A percentile compares a stretch with the other conserved stretches of the same genome.
Evolutionary conservation across 2,797 vertebrate genomes (phyloP).

Genomic region (Lepidocolaptes lacrymiger): DNA sequence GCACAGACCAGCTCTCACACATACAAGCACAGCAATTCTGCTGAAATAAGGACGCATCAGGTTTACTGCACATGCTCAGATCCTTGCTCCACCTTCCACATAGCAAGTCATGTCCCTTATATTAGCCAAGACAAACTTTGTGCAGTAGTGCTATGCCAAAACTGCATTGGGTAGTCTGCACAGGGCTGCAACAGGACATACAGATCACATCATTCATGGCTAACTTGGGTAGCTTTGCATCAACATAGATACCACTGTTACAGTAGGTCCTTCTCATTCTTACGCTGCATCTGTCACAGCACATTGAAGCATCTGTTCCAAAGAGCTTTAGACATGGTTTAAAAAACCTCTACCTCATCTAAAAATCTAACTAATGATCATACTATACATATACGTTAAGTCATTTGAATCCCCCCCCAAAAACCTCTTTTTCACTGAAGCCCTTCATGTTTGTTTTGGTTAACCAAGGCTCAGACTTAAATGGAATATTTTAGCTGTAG

Average conservation of each 20-base stretch:
- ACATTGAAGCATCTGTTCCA: neutral
- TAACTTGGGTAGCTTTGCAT: neutral
- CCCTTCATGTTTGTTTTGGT: constrained; percentile 36
- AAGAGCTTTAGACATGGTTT: neutral
- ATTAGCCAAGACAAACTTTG: neutral
- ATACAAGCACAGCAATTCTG: neutral
- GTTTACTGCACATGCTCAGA: fast-evolving
- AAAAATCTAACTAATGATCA: neutral
- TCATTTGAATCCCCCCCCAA: neutral
- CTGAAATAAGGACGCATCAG: neutral
- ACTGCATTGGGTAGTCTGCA: neutral
- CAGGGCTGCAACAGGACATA: neutral
- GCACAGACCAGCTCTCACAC: neutral
- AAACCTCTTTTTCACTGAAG: neutral
- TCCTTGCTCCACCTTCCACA: neutral
- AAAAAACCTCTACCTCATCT: neutral
- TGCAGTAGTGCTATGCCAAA: neutral
- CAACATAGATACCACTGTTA: neutral
- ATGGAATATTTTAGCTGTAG: constrained; percentile 6
- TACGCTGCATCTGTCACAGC: neutral
- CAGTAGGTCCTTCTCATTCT: neutral
- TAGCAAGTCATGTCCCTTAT: neutral
- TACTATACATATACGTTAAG: neutral
- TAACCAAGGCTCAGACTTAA: neutral
- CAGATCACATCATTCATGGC: neutral